A percentile compares a stretch with the other conserved stretches of the same genome.
These are phyloP conservation scores for Gobiocypris rarus DNA, from an alignment of 2,113 vertebrate species.

Conservation along the genomic window DNA sequence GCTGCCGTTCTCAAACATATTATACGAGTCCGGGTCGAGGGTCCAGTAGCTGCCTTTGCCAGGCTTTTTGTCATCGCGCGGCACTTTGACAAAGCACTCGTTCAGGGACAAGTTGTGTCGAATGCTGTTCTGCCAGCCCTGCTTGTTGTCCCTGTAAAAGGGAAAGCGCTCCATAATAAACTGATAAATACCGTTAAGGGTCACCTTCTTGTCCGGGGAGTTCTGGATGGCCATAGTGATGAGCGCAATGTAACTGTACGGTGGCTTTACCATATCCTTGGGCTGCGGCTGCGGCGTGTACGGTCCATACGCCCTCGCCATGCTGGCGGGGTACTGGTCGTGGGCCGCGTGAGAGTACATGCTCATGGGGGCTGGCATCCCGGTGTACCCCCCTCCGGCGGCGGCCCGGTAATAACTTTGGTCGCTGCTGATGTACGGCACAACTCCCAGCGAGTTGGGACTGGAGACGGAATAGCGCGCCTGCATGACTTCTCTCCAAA, in stretches of 20 bases:
- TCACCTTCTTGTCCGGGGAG: slow-evolving; percentile 94
- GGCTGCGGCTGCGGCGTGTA: slow-evolving; percentile 95
- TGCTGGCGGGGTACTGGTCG: slow-evolving; percentile 91
- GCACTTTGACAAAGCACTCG: slow-evolving; percentile 94
- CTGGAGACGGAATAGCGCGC: slow-evolving; percentile 97
- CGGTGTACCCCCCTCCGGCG: slow-evolving; percentile 90
- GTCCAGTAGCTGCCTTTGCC: slow-evolving; percentile 96
- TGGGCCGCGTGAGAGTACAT: slow-evolving; percentile 96
- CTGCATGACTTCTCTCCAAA: slow-evolving; percentile 82
- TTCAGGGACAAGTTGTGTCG: slow-evolving; percentile 94
- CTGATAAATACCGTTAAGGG: slow-evolving; percentile 95
- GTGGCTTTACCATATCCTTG: slow-evolving; percentile 97
- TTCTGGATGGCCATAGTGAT: slow-evolving; percentile 98
- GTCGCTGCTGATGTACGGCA: slow-evolving; percentile 94
- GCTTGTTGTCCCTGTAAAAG: slow-evolving; percentile 92
- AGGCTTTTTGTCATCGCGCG: slow-evolving; percentile 91
- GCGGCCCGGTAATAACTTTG: slow-evolving; percentile 93
- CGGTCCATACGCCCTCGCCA: slow-evolving; percentile 93
- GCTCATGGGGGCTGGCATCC: slow-evolving; percentile 95
- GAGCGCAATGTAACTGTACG: slow-evolving; percentile 96
- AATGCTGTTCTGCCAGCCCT: slow-evolving; percentile 94
- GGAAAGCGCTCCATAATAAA: slow-evolving; percentile 96
- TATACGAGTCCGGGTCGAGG: slow-evolving; percentile 92
- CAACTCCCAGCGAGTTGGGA: slow-evolving; percentile 95
- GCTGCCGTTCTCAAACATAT: slow-evolving; percentile 95